These are phyloP conservation scores for Smittia sp. DNA, from an alignment of 2,888 invertebrate genomes.

Conservation along the genomic window DNA sequence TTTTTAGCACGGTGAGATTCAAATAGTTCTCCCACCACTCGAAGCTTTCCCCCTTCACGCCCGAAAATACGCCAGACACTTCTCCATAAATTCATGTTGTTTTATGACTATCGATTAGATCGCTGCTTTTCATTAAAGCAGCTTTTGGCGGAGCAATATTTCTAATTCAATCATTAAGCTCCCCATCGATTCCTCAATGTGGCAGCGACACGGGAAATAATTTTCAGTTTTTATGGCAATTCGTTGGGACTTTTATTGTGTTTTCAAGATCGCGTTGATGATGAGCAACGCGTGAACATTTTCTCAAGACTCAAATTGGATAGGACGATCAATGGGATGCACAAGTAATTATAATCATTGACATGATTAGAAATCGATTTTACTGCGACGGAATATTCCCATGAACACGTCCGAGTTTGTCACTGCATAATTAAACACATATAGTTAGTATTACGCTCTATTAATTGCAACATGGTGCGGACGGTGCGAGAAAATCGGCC, in stretches of 20 bases:
- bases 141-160: background rate
- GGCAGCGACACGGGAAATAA: background rate
- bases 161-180: background rate
- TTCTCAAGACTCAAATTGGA: too few species aligned
- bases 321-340: background rate
- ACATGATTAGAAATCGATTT: conserved; percentile 19
- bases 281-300: too few species aligned
- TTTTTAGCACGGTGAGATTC: conserved; percentile 19
- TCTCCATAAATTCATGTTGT: conserved; percentile 35
- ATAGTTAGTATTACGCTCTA: conserved; percentile 27
- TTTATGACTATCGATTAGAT: conserved; percentile 38
- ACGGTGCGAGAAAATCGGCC: background rate
- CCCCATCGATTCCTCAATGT: background rate
- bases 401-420: background rate
- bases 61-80: conserved; percentile 17
- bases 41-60: background rate
- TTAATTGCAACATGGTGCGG: conserved; percentile 16
- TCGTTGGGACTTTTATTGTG: too few species aligned
- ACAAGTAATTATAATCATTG: conserved; percentile 24
- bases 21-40: background rate
- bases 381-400: too few species aligned
- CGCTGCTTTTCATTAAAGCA: background rate
- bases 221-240: too few species aligned
- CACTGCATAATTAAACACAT: conserved; percentile 30
- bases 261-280: too few species aligned